Percentiles rank a stretch among this genome's conserved stretches.
Conservation (phyloP, 2,888 invertebrate genomes). For the Rugalucina vietnamica region DNA sequence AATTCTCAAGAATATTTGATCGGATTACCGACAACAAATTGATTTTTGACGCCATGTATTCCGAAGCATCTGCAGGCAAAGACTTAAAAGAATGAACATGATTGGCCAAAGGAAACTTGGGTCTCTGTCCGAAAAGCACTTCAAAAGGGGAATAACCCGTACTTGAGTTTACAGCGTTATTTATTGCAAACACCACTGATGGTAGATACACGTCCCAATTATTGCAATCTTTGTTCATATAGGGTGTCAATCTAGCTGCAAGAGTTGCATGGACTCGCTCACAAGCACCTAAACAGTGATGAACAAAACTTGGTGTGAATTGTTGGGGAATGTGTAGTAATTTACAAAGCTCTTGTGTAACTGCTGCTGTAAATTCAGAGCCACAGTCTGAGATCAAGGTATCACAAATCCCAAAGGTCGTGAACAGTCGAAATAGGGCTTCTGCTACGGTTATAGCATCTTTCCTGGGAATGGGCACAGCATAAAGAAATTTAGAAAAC, state of each 20-base stretch:
- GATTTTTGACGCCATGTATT: slow-evolving; percentile 2
- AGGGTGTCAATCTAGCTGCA: slow-evolving; percentile 43
- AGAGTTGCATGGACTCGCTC: slow-evolving; percentile 45
- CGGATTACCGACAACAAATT: slow-evolving; percentile 4
- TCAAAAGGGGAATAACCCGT: slow-evolving; percentile 56
- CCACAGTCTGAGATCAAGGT: slow-evolving; percentile 40
- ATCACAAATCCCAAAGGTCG: slow-evolving; percentile 46
- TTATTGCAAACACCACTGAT: slow-evolving; percentile 53
- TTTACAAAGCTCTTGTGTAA: slow-evolving; percentile 44
- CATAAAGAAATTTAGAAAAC: slow-evolving; percentile 49
- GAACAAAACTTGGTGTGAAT: slow-evolving; percentile 46
- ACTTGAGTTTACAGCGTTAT: slow-evolving; percentile 43
- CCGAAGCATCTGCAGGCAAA: slow-evolving; percentile 6
- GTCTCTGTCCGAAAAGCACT: slow-evolving; percentile 41
- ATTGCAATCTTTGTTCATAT: slow-evolving; percentile 31
- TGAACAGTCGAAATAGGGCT: slow-evolving; percentile 37
- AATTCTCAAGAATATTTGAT: slow-evolving; percentile 1
- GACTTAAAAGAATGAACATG: neutral
- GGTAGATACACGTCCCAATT: slow-evolving; percentile 35
- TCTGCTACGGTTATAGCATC: slow-evolving; percentile 46
- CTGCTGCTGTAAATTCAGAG: slow-evolving; percentile 45
- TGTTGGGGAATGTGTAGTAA: slow-evolving; percentile 42
- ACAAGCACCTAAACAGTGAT: slow-evolving; percentile 19
- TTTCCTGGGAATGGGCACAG: slow-evolving; percentile 35
- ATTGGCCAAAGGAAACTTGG: slow-evolving; percentile 41